phyloP scores from a whole-genome alignment of 2,888 invertebrate genomes.

The Hecatera dysodea region DNA sequence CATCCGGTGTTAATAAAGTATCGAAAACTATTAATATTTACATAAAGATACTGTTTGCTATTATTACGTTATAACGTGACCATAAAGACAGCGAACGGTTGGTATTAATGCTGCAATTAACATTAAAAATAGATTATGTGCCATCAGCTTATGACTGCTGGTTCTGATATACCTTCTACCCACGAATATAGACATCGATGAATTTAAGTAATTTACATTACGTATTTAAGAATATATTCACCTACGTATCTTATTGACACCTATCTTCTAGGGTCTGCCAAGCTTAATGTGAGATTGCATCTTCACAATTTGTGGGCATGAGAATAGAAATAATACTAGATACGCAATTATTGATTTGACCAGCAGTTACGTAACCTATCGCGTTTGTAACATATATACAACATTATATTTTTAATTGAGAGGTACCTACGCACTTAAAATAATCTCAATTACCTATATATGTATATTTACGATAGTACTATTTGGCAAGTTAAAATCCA shows the following conservation, averaged over 20 bases:
- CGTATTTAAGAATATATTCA: conserved; percentile 33
- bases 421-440: conserved; percentile 35
- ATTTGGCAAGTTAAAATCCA: conserved; percentile 54
- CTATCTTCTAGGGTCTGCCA: not conserved
- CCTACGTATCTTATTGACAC: conserved; percentile 18
- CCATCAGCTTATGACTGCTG: conserved; percentile 9
- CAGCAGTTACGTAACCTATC: conserved; percentile 56
- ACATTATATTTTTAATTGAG: conserved; percentile 25
- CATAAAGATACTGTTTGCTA: not conserved
- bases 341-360: conserved; percentile 38
- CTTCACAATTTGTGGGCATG: not conserved
- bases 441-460: conserved; percentile 52
- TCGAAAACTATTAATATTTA: conserved; percentile 13
- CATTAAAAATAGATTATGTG: conserved; percentile 15
- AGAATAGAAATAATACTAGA: conserved; percentile 15
- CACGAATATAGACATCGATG: conserved; percentile 7
- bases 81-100: conserved; percentile 1
- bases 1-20: conserved; percentile 15
- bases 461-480: conserved; percentile 38
- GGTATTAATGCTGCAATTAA: conserved; percentile 17
- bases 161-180: conserved; percentile 24
- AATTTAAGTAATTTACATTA: conserved; percentile 24
- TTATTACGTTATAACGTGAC: conserved; percentile 21
- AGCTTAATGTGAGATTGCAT: conserved; percentile 9
- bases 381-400: conserved; percentile 37